phyloP scores from a whole-genome alignment of 2,113 vertebrate genomes.

The Trachemys scripta region DNA sequence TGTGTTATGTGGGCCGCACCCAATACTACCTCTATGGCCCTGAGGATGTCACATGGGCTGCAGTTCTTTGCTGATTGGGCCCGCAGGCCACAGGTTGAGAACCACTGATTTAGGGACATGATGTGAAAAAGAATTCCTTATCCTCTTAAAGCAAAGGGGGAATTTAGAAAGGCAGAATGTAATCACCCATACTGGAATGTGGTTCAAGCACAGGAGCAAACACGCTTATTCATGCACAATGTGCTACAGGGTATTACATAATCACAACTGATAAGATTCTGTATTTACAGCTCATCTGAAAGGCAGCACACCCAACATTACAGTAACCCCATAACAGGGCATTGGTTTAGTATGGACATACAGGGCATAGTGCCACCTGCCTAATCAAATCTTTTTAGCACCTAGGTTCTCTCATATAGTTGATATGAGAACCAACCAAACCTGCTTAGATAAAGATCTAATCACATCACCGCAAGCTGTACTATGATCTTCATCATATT shows the following conservation, averaged over 20 bases:
- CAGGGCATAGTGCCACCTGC: constrained; percentile 72
- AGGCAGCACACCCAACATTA: not conserved
- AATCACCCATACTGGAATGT: not conserved
- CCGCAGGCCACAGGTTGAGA: too few relatives aligned
- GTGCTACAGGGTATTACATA: not conserved
- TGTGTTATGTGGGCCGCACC: too few relatives aligned
- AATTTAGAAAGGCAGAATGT: not conserved
- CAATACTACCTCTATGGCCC: too few relatives aligned
- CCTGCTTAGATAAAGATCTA: not conserved
- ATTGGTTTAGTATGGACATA: not conserved
- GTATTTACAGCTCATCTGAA: not conserved
- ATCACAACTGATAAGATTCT: accelerated
- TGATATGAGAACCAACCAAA: too few relatives aligned
- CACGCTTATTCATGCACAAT: not conserved
- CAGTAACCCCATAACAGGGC: not conserved
- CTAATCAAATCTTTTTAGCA: constrained; percentile 51
- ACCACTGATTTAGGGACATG: not conserved
- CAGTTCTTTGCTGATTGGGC: too few relatives aligned
- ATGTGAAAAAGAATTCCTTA: not conserved
- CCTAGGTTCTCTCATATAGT: not conserved
- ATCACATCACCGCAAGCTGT: not conserved
- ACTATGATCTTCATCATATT: not conserved
- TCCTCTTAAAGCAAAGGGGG: not conserved
- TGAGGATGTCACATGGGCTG: too few relatives aligned
- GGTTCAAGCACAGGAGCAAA: not conserved